Base-by-base conservation (phyloP, 2,888 invertebrate species). In the Clanis bilineata region DNA sequence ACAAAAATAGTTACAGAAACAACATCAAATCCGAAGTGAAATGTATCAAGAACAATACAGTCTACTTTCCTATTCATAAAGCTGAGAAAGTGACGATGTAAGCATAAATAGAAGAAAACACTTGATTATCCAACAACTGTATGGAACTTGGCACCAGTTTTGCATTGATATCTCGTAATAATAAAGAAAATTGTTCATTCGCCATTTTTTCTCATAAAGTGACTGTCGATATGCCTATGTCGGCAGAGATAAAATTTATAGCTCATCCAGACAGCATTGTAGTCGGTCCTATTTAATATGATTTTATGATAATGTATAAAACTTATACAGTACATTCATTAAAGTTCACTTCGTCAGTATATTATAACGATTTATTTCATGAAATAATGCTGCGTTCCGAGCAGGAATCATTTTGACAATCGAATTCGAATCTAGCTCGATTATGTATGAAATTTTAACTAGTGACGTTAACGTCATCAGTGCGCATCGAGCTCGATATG, bases 101-200 rank as follows among this genome's bases (percentile, higher is more conserved):
- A 32, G 51, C 51, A 51, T 51, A 9, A 58, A 32, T 47, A 57
- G 23, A 41, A 0, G 6, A 41, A 41, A 41, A 41, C 2, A 21
- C 7, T 38, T 21, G 45, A 28, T 18, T 18, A 51, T 32, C 9
- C 15, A 25, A 22, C 44, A 10, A 10, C 3, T 15, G 0, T 15
- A 25, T 9, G 28, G 28, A 28, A 28, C 51, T 51, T 51, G 51
- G 51, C 51, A 51, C n/a, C 22, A 22, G 22, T n/a, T 3, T 39
- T 28, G 32, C 28, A 23, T 43, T 39, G 25, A 41, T 45, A 51
- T 51, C 15, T 15, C 47, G 47, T 28, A 51, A 51, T 28, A 51
- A 51, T 51, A 51, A 51, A 32, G 10, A 39, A 61, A 55, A 23
- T 39, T 25, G 23, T 51, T 51, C 18, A 32, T 51, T 32, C 18